Evolutionary conservation across 1,140 invertebrate species (phyloP).

Genomic region (Danaus melanippus): DNA sequence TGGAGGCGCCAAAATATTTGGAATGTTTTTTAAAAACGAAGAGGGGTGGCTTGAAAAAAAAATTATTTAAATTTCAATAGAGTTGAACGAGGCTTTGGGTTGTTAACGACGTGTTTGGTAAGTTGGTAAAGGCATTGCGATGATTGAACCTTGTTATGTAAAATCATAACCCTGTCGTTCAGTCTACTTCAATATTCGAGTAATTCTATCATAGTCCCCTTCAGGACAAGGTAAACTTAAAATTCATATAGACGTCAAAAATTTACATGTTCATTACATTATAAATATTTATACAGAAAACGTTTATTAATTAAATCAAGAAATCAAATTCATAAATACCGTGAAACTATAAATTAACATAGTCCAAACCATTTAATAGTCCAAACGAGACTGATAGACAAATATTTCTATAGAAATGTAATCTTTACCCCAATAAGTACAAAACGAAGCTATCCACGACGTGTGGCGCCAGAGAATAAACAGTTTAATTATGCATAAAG

Average conservation of each 20-base stretch:
- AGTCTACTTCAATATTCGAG: slow-evolving; percentile 1
- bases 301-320: slow-evolving; percentile 6
- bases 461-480: slow-evolving; percentile 59
- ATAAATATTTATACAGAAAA: slow-evolving; percentile 1
- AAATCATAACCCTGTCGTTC: slow-evolving; percentile 23
- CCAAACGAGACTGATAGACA: slow-evolving; percentile 41
- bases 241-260: slow-evolving; percentile 6
- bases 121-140: slow-evolving; percentile 3
- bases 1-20: slow-evolving; percentile 33
- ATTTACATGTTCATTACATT: background rate
- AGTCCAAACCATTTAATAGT: slow-evolving; percentile 19
- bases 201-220: slow-evolving; percentile 12
- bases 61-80: slow-evolving; percentile 14
- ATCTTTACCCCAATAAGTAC: slow-evolving; percentile 47
- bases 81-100: slow-evolving; percentile 11
- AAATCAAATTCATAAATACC: slow-evolving; percentile 15
- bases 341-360: slow-evolving; percentile 36
- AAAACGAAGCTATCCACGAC: slow-evolving; percentile 48
- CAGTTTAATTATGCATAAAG: slow-evolving; percentile 62
- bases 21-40: slow-evolving; percentile 47
- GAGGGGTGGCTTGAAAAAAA: slow-evolving; percentile 39
- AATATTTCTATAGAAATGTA: slow-evolving; percentile 46
- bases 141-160: slow-evolving; percentile 41
- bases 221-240: background rate
- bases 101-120: slow-evolving; percentile 7